These are phyloP conservation scores for Rhingia campestris DNA, from an alignment of 2,888 invertebrate species.

Conservation along the genomic window DNA sequence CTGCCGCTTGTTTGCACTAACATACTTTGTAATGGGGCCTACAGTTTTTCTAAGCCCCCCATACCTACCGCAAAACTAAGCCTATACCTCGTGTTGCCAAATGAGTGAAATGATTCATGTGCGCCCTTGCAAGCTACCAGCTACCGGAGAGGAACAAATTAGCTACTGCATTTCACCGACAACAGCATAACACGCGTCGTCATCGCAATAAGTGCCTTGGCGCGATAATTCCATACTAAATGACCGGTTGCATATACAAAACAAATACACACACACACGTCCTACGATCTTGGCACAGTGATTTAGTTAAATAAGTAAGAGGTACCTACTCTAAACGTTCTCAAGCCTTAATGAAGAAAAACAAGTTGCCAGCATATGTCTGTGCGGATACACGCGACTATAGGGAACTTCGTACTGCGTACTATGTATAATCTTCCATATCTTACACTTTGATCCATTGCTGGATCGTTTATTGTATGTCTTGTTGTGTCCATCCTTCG, in stretches of 20 bases:
- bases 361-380: slow-evolving; percentile 56
- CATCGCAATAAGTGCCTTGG: slow-evolving; percentile 61
- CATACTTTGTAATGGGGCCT: slow-evolving; percentile 7
- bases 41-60: background rate
- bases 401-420: slow-evolving; percentile 28
- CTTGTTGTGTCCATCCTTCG: slow-evolving; percentile 28
- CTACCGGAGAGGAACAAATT: slow-evolving; percentile 71
- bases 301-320: slow-evolving; percentile 59
- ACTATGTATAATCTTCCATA: slow-evolving; percentile 57
- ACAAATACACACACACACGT: slow-evolving; percentile 29
- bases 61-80: background rate
- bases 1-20: slow-evolving; percentile 24
- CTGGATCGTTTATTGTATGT: slow-evolving; percentile 49
- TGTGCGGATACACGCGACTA: background rate
- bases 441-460: slow-evolving; percentile 70
- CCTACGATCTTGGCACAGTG: slow-evolving; percentile 46
- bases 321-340: slow-evolving; percentile 50
- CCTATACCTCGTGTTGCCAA: slow-evolving; percentile 5
- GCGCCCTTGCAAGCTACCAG: slow-evolving; percentile 58
- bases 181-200: slow-evolving; percentile 68
- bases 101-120: slow-evolving; percentile 69
- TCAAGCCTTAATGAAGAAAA: slow-evolving; percentile 63
- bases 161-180: slow-evolving; percentile 71
- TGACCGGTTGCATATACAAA: slow-evolving; percentile 2
- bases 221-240: slow-evolving; percentile 60